Percentiles rank a stretch among this genome's conserved stretches.
These are phyloP conservation scores for Agrotis segetum DNA, from an alignment of 2,888 invertebrate species.

Conservation along the genomic window DNA sequence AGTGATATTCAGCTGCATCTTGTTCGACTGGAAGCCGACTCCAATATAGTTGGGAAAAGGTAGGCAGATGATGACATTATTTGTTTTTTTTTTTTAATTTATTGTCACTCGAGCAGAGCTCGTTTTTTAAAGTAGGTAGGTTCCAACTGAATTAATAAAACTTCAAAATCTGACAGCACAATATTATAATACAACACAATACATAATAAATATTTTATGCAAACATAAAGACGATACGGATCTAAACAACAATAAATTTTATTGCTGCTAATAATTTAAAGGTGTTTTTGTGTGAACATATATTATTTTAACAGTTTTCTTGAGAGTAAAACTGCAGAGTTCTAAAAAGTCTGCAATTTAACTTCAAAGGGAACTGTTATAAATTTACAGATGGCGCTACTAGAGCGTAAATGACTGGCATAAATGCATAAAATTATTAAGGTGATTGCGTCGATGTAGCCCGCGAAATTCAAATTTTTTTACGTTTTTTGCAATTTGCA, in stretches of 20 bases:
- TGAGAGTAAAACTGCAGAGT: constrained; percentile 1
- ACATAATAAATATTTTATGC: background rate
- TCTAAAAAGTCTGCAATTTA: background rate
- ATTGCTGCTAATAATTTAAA: background rate
- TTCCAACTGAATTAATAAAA: background rate
- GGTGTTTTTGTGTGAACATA: background rate
- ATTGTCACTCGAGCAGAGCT: too few relatives aligned
- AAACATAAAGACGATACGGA: constrained; percentile 4
- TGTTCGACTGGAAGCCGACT: too few relatives aligned
- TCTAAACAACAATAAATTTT: background rate
- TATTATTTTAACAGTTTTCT: background rate
- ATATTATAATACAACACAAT: constrained; percentile 8
- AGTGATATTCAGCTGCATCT: too few relatives aligned
- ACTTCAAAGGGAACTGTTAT: background rate
- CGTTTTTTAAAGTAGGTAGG: background rate
- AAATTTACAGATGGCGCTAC: background rate
- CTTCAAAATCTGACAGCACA: constrained; percentile 7
- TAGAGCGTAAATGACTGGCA: background rate
- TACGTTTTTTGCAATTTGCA: too few relatives aligned
- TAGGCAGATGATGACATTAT: too few relatives aligned
- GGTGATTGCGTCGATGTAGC: too few relatives aligned
- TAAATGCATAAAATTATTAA: background rate
- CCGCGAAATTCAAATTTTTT: background rate
- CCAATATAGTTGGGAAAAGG: too few relatives aligned
- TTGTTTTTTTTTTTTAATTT: too few relatives aligned